These are phyloP conservation scores for Prunella himalayana DNA, from an alignment of 2,113 vertebrate species.

Conservation along the genomic window DNA sequence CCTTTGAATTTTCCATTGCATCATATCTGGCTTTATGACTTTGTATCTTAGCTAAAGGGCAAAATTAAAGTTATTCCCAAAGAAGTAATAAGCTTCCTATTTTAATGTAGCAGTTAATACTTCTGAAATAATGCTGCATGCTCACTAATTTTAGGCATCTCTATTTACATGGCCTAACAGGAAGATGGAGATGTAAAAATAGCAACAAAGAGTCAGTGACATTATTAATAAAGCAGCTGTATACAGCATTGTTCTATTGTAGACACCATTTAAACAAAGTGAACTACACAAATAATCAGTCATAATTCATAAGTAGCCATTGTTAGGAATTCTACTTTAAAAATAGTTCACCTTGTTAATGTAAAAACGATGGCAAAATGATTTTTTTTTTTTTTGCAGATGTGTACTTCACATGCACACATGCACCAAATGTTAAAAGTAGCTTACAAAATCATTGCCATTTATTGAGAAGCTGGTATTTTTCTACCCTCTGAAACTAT, in stretches of 20 bases:
- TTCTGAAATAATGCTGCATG: slow-evolving; percentile 2
- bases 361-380: neutral
- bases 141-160: slow-evolving; percentile 6
- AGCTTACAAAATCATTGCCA: neutral
- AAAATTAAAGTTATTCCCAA: neutral
- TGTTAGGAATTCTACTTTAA: slow-evolving; percentile 17
- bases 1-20: neutral
- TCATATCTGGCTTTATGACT: neutral
- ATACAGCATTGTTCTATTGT: slow-evolving; percentile 26
- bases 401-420: neutral
- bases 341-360: neutral
- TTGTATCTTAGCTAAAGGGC: neutral
- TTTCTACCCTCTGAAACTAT: neutral
- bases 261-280: slow-evolving; percentile 40
- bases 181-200: slow-evolving; percentile 57
- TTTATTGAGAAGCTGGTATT: neutral
- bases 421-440: neutral
- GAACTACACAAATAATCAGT: neutral
- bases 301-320: neutral
- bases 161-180: slow-evolving; percentile 33
- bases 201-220: slow-evolving; percentile 10
- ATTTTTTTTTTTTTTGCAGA: neutral
- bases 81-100: slow-evolving; percentile 24
- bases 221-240: slow-evolving; percentile 42
- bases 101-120: neutral